Conservation (phyloP, 1,140 invertebrate genomes). For the Homalodisca vitripennis region DNA sequence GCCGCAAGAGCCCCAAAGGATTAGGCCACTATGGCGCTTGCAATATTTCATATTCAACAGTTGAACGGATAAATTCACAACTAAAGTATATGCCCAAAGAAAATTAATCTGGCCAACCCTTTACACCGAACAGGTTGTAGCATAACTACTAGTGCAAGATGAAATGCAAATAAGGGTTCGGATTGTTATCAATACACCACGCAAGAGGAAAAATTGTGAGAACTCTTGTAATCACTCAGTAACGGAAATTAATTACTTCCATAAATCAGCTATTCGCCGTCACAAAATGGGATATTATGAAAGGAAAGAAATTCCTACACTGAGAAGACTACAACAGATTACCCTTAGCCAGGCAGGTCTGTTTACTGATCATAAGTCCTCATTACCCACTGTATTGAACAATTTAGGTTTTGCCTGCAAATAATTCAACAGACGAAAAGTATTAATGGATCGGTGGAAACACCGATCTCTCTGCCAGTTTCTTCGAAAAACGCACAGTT, state of each 20-base stretch:
- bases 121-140: not conserved
- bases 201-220: not conserved
- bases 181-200: slow-evolving; percentile 1
- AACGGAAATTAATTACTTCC: slow-evolving; percentile 1
- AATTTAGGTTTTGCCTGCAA: slow-evolving; percentile 6
- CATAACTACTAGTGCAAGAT: not conserved
- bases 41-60: not conserved
- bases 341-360: not conserved
- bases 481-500: not conserved
- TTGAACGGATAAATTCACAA: not conserved
- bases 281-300: not conserved
- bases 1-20: too few species aligned
- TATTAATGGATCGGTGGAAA: not conserved
- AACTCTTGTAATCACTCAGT: not conserved
- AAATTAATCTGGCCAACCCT: not conserved
- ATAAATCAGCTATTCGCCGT: slow-evolving; percentile 7
- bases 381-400: not conserved
- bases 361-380: not conserved
- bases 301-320: slow-evolving; percentile 3
- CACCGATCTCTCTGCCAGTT: not conserved
- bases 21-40: too few species aligned
- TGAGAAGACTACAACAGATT: not conserved
- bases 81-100: not conserved
- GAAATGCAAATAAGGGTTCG: not conserved
- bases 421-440: slow-evolving; percentile 5